Conservation (phyloP, 2,113 vertebrate genomes). For the Oreochromis spilurus region DNA sequence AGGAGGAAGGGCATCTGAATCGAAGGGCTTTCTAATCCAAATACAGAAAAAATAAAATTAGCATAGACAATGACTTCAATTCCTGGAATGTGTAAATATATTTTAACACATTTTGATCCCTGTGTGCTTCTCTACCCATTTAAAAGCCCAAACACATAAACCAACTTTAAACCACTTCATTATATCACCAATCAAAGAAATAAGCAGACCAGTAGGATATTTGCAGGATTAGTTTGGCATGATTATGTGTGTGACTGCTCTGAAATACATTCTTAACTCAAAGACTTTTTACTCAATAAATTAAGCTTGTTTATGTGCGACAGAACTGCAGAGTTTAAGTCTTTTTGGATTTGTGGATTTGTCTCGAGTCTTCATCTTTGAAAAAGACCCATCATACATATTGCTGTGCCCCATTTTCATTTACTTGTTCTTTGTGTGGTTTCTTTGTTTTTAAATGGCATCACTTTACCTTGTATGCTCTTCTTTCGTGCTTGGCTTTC, state of each 20-base stretch:
- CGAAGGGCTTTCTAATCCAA: background rate
- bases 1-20: accelerated
- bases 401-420: background rate
- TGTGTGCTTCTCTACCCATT: background rate
- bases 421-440: background rate
- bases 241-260: background rate
- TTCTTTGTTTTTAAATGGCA: background rate
- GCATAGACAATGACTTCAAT: accelerated
- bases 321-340: background rate
- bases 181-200: background rate
- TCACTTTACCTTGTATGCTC: slow-evolving; percentile 83
- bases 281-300: background rate
- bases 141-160: background rate
- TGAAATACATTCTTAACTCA: background rate
- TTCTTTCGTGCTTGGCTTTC: slow-evolving; percentile 95
- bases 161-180: background rate
- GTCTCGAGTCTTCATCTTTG: background rate
- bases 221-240: background rate
- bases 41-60: background rate
- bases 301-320: background rate
- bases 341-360: background rate
- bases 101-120: background rate
- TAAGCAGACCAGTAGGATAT: background rate
- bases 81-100: background rate
- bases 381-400: background rate